Evolutionary conservation across 1,140 invertebrate genomes (phyloP), one percentile per base, ranked within the genome.

Genomic region (Psix sp.): DNA sequence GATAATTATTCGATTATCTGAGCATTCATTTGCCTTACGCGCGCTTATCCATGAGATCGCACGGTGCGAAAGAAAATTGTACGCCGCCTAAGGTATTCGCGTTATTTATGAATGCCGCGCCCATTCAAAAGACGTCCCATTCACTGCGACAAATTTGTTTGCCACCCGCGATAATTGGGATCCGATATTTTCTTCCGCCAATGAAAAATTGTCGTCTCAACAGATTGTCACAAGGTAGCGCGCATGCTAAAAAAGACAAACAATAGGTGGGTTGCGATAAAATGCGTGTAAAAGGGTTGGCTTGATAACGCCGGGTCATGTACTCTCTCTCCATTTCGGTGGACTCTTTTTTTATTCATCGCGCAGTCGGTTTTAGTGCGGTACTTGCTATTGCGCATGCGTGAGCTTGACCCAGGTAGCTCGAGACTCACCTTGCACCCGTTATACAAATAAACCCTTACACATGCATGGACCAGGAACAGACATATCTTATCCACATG

Each of bases 1-100:
- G 68, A 73, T 66, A 66, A 66, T 66, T 57, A 65, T 59, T 65
- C 52, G 70, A 66, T 72, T 40, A 65, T 59, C 52, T 20, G 2
- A 1, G 39, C 26, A 57, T 63, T 63, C 40, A 65, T 52, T 65
- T 65, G 13, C 29, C 2, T 48, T 36, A 20, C 26, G 20, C 42
- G 15, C 38, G 38, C 26, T 56, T 56, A 40, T 39, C 35, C 20
- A 14, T 14, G 6, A 17, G 17, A 42, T 26, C 18, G 24, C 5
- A 21, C 7, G 14, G 16, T 3, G n/a, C 3, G 7, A 57, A 49
- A 36, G 43, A 49, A 57, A 46, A 29, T 45, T 54, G 7, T 24
- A 21, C 40, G 16, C 33, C 24, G 42, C 15, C 42, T 59, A 45
- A 38, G 48, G 49, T 35, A 56, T 62, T 48, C 36, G 26, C 17